Evolutionary conservation across 2,888 invertebrate genomes (phyloP).

Genomic region (Mystacides longicornis): DNA sequence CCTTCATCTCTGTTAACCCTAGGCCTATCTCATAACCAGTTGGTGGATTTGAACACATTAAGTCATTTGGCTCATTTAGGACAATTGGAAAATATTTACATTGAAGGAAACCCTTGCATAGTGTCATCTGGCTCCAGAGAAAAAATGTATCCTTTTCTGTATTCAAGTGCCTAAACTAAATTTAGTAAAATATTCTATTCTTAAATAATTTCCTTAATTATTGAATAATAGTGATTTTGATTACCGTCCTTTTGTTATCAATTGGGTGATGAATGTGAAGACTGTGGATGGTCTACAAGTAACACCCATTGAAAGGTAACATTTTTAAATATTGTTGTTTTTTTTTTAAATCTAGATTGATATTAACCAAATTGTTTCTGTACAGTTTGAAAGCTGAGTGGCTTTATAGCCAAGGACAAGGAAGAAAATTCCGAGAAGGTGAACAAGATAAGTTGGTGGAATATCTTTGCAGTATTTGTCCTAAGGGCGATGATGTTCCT

Average conservation of each 20-base stretch:
- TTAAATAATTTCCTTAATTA: constrained; percentile 3
- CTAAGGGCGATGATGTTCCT: constrained; percentile 70
- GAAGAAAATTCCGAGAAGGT: constrained; percentile 78
- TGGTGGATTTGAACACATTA: constrained; percentile 80
- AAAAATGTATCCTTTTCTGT: constrained; percentile 54
- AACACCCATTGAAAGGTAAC: constrained; percentile 82
- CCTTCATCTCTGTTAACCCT: constrained; percentile 67
- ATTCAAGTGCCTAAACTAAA: neutral
- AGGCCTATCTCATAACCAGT: constrained; percentile 74
- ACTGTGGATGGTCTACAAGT: constrained; percentile 84
- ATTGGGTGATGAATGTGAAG: constrained; percentile 86
- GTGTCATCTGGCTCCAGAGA: constrained; percentile 60
- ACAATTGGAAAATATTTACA: constrained; percentile 71
- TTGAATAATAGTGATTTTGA: constrained; percentile 66
- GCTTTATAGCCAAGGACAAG: constrained; percentile 91
- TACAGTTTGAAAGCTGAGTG: constrained; percentile 85
- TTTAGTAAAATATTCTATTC: neutral
- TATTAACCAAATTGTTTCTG: neutral
- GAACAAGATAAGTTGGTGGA: constrained; percentile 75
- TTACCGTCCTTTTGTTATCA: constrained; percentile 86
- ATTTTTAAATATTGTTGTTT: neutral
- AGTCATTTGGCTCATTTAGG: constrained; percentile 70
- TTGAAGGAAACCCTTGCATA: constrained; percentile 84
- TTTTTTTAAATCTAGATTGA: neutral
- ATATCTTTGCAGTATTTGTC: constrained; percentile 78